Evolutionary conservation across 2,113 vertebrate species (phyloP).

Genomic region (Xiphophorus maculatus): DNA sequence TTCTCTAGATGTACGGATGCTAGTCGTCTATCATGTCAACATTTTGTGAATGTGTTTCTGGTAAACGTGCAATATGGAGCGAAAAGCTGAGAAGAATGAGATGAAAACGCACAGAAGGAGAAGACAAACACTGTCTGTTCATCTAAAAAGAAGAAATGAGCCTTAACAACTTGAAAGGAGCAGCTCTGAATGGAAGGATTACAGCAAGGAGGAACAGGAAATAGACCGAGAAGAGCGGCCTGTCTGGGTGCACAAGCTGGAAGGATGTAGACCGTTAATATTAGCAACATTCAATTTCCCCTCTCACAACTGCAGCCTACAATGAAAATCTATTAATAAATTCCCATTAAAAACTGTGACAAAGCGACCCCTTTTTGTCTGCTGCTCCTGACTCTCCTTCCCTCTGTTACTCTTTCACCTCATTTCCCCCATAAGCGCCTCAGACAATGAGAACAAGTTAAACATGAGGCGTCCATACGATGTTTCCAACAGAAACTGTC

Average conservation of each 20-base stretch:
- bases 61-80: background rate
- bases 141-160: constrained; percentile 77
- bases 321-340: constrained; percentile 68
- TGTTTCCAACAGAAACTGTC: constrained; percentile 35
- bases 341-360: constrained; percentile 70
- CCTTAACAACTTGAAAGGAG: constrained; percentile 85
- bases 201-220: constrained; percentile 52
- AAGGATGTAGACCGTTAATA: constrained; percentile 33
- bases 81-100: constrained; percentile 3
- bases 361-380: constrained; percentile 6
- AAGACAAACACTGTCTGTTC: constrained; percentile 51
- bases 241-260: constrained; percentile 9
- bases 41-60: background rate
- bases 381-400: constrained; percentile 1
- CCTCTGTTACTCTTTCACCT: constrained; percentile 28
- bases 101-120: constrained; percentile 64
- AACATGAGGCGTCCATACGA: constrained; percentile 65
- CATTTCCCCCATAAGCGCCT: constrained; percentile 10
- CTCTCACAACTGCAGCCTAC: constrained; percentile 19
- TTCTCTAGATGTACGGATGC: background rate
- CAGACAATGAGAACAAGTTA: constrained; percentile 48
- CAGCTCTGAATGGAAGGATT: constrained; percentile 54
- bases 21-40: background rate
- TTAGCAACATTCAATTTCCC: constrained; percentile 57
- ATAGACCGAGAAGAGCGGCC: background rate